Percentiles rank a stretch among this genome's conserved stretches.
phyloP scores from a whole-genome alignment of 2,113 vertebrate species.

The Merops nubicus region DNA sequence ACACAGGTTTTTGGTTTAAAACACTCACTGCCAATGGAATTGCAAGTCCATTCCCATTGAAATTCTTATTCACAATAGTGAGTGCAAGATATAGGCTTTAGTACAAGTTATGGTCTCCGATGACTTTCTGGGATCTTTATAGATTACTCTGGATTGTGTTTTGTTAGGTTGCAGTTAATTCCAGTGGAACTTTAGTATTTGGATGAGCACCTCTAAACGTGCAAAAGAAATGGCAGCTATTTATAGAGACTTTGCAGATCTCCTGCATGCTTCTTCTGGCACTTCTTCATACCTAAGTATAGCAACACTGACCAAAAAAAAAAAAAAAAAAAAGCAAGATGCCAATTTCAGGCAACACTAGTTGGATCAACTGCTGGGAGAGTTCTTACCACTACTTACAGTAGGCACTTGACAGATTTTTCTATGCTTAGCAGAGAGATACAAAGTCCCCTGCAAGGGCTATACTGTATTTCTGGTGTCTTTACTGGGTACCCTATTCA shows the following conservation, averaged over 20 bases:
- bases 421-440: neutral
- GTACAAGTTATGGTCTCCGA: neutral
- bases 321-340: neutral
- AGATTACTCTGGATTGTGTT: neutral
- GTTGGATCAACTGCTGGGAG: too few relatives aligned
- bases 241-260: neutral
- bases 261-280: neutral
- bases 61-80: neutral
- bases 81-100: neutral
- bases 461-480: neutral
- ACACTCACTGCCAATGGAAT: neutral
- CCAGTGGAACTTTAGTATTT: neutral
- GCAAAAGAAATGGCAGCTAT: neutral
- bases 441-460: neutral
- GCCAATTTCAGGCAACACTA: neutral
- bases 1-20: neutral
- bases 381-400: neutral
- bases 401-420: neutral
- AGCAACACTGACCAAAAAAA: neutral
- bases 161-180: neutral
- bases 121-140: neutral
- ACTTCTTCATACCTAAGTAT: neutral
- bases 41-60: neutral
- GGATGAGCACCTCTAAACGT: neutral
- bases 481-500: neutral